A percentile compares a stretch with the other conserved stretches of the same genome.
phyloP scores from a whole-genome alignment of 92 coral and sea anemone species.

The Epizoanthus rinbou region DNA sequence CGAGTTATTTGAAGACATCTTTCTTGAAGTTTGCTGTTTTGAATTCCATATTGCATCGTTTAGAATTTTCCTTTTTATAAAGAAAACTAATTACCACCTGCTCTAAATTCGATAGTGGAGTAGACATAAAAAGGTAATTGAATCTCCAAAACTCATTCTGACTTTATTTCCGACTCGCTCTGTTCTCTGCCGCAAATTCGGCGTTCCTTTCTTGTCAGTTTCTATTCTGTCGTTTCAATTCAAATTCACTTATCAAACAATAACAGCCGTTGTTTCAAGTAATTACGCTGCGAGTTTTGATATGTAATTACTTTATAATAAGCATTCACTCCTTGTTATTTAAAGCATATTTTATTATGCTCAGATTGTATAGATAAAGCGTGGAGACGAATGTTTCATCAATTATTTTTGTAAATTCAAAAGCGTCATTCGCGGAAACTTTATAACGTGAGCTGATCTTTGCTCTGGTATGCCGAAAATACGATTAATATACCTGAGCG shows the following conservation, averaged over 20 bases:
- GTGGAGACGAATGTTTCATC: not conserved
- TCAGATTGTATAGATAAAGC: slow-evolving; percentile 25
- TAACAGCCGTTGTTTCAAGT: slow-evolving; percentile 29
- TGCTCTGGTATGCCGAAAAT: not conserved
- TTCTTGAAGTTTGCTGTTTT: not conserved
- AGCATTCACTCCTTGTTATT: slow-evolving; percentile 32
- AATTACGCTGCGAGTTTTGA: slow-evolving; percentile 30
- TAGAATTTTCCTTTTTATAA: slow-evolving; percentile 12
- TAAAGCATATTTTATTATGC: not conserved
- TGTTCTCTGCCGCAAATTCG: slow-evolving; percentile 1
- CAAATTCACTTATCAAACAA: slow-evolving; percentile 16
- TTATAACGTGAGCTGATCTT: no score
- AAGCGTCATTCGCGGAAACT: not conserved
- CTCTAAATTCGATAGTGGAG: slow-evolving; percentile 1
- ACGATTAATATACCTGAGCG: not conserved
- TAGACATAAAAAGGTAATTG: slow-evolving; percentile 22
- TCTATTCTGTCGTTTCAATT: slow-evolving; percentile 11
- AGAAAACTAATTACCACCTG: slow-evolving; percentile 9
- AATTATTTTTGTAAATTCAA: no score
- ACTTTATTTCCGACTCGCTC: slow-evolving; percentile 31
- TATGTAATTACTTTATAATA: slow-evolving; percentile 40
- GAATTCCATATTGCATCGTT: slow-evolving; percentile 9
- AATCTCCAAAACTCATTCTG: not conserved
- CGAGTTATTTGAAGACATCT: not conserved
- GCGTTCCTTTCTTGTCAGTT: slow-evolving; percentile 14